Evolutionary conservation across 2,113 vertebrate species (phyloP).

Genomic region (Oceanodroma tethys): DNA sequence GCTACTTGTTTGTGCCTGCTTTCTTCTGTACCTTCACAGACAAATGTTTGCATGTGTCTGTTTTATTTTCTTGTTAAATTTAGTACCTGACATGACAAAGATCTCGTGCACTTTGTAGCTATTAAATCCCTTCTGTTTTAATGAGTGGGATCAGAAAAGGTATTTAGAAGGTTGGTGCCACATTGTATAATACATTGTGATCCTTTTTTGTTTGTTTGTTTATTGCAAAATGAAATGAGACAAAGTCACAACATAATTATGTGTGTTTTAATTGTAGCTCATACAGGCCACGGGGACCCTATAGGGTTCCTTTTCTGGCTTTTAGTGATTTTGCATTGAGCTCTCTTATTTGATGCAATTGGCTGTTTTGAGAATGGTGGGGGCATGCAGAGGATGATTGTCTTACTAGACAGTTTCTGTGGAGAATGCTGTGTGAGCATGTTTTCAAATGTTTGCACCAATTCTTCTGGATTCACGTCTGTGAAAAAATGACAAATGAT

Average conservation of each 20-base stretch:
- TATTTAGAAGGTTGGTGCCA: neutral
- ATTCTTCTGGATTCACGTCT: neutral
- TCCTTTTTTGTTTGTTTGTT: neutral
- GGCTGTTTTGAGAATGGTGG: neutral
- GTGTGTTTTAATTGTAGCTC: neutral
- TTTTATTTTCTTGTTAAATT: neutral
- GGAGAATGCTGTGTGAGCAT: neutral
- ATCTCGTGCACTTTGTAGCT: neutral
- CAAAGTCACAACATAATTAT: neutral
- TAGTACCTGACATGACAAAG: neutral
- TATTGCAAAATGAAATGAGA: neutral
- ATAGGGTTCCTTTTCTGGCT: neutral
- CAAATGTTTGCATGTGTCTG: neutral
- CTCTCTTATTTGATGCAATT: neutral
- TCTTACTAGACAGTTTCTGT: neutral
- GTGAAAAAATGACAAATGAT: neutral
- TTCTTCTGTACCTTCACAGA: neutral
- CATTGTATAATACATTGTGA: neutral
- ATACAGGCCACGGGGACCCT: neutral
- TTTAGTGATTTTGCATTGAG: neutral
- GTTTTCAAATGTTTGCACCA: neutral
- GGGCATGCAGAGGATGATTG: neutral
- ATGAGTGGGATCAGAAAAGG: neutral
- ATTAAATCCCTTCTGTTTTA: neutral
- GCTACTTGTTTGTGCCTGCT: neutral